A percentile compares a stretch with the other conserved stretches of the same genome.
Evolutionary conservation across 2,113 vertebrate genomes (phyloP).

Genomic region (Daboia siamensis): DNA sequence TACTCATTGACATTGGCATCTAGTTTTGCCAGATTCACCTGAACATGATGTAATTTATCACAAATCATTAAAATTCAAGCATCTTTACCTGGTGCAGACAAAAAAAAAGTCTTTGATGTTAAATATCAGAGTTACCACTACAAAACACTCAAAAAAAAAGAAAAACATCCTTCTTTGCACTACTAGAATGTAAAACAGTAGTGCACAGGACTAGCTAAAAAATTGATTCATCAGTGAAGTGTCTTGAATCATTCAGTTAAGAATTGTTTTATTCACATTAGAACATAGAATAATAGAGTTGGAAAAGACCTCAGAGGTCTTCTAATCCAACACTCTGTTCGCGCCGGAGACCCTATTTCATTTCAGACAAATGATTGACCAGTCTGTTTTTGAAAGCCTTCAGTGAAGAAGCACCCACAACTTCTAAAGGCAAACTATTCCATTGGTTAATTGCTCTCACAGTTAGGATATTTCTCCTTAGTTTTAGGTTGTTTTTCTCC

Average conservation of each 20-base stretch:
- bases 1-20: neutral
- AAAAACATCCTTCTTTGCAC: neutral
- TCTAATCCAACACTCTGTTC: neutral
- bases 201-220: neutral
- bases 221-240: neutral
- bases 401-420: too few species aligned
- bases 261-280: neutral
- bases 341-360: too few species aligned
- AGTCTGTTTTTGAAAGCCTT: too few species aligned
- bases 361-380: too few species aligned
- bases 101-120: neutral
- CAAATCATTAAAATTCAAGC: neutral
- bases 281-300: neutral
- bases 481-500: neutral
- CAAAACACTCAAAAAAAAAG: neutral
- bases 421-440: neutral
- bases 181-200: neutral
- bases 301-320: neutral
- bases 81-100: neutral
- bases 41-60: neutral
- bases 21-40: neutral
- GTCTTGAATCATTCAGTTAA: neutral
- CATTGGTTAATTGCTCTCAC: neutral
- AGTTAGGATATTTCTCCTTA: neutral
- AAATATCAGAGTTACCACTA: neutral